These are phyloP conservation scores for Myotis davidii DNA, from an alignment of 2,113 vertebrate genomes.

Conservation along the genomic window DNA sequence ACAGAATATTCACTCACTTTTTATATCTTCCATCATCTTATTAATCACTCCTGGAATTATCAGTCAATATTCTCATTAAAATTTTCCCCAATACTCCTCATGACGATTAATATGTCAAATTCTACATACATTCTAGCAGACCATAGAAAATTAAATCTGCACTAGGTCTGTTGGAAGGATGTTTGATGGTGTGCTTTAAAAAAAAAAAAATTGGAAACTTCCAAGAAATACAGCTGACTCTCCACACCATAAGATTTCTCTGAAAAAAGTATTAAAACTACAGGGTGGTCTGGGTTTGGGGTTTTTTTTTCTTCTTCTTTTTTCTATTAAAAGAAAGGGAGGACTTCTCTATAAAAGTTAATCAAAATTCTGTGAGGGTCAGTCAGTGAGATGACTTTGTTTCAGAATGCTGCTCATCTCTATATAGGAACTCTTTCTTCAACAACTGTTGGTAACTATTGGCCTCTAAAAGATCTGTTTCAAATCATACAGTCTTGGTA, in stretches of 20 bases:
- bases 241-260: background rate
- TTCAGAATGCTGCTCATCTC: background rate
- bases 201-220: background rate
- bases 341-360: conserved; percentile 4
- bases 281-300: no score
- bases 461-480: background rate
- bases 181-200: no score
- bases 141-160: background rate
- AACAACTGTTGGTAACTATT: background rate
- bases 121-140: background rate
- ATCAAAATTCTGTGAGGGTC: background rate
- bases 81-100: background rate
- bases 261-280: background rate
- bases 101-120: background rate
- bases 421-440: background rate
- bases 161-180: no score
- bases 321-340: background rate
- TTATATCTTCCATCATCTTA: background rate
- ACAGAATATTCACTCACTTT: background rate
- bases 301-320: no score
- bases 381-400: background rate
- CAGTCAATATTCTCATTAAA: background rate
- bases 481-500: background rate
- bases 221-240: background rate
- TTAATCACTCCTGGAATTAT: background rate